Conservation (phyloP, 1,140 invertebrate species). For the Bombus difficillimus region DNA sequence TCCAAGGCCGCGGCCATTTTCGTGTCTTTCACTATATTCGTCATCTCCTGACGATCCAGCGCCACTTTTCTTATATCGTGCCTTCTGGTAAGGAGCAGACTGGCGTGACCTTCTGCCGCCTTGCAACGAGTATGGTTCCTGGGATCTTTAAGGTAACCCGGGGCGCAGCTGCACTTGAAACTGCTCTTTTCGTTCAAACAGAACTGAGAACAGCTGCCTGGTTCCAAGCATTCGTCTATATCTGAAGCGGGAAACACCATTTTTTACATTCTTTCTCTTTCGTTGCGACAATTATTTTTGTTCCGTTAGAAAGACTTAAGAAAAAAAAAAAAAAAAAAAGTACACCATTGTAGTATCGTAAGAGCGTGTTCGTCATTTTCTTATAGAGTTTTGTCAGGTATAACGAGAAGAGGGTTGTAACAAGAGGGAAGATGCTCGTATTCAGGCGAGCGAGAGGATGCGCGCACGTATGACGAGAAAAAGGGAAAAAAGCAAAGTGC, state of each 20-base stretch:
- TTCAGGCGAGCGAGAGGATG: neutral
- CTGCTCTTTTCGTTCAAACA: slow-evolving; percentile 95
- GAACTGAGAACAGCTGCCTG: slow-evolving; percentile 95
- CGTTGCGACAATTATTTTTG: neutral
- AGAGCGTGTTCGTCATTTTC: neutral
- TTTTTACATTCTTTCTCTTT: neutral
- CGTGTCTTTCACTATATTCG: slow-evolving; percentile 93
- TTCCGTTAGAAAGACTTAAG: neutral
- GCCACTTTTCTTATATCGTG: slow-evolving; percentile 95
- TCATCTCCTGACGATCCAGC: slow-evolving; percentile 95
- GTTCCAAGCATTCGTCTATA: slow-evolving; percentile 94
- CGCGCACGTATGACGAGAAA: neutral
- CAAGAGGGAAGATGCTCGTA: neutral
- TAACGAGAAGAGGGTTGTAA: neutral
- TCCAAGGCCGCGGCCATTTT: slow-evolving; percentile 94
- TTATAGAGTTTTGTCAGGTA: neutral
- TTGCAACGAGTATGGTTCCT: slow-evolving; percentile 92
- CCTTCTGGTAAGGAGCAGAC: slow-evolving; percentile 91
- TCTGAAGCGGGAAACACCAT: slow-evolving; percentile 84
- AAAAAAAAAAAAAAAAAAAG: neutral
- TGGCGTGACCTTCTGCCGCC: slow-evolving; percentile 93
- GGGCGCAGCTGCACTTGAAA: slow-evolving; percentile 95
- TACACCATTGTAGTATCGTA: neutral
- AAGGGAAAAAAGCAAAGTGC: neutral
- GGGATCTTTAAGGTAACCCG: slow-evolving; percentile 93